phyloP scores from a whole-genome alignment of 1,140 invertebrate species.

The Drosophila obscura region DNA sequence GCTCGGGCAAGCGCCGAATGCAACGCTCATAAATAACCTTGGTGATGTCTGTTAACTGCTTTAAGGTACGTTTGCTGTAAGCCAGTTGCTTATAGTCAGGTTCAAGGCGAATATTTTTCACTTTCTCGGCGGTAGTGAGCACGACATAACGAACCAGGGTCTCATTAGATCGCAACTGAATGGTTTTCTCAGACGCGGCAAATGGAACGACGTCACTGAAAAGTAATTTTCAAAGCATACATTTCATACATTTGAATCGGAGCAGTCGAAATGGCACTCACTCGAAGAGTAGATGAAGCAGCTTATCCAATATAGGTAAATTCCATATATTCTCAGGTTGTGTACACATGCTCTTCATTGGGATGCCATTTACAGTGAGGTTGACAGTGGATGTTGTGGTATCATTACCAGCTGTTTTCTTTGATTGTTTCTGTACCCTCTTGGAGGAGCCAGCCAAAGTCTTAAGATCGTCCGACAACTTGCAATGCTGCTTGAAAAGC shows the following conservation, averaged over 20 bases:
- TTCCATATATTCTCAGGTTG: slow-evolving; percentile 79
- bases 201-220: slow-evolving; percentile 73
- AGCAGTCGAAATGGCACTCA: slow-evolving; percentile 21
- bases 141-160: slow-evolving; percentile 71
- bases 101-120: slow-evolving; percentile 65
- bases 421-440: slow-evolving; percentile 57
- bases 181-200: slow-evolving; percentile 55
- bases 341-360: slow-evolving; percentile 62
- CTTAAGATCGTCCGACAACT: slow-evolving; percentile 51
- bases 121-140: slow-evolving; percentile 43
- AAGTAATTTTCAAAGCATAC: background rate
- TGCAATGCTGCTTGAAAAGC: slow-evolving; percentile 70
- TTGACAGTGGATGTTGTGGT: slow-evolving; percentile 41
- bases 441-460: slow-evolving; percentile 46
- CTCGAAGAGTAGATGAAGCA: slow-evolving; percentile 71
- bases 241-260: background rate
- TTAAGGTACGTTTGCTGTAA: slow-evolving; percentile 71
- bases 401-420: slow-evolving; percentile 31
- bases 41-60: slow-evolving; percentile 76
- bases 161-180: slow-evolving; percentile 56
- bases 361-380: slow-evolving; percentile 58
- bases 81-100: slow-evolving; percentile 76
- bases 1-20: slow-evolving; percentile 69
- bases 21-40: slow-evolving; percentile 83
- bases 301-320: slow-evolving; percentile 60